Base-by-base conservation (phyloP, 2,888 invertebrate species). In the Caenorhabditis wallacei region DNA sequence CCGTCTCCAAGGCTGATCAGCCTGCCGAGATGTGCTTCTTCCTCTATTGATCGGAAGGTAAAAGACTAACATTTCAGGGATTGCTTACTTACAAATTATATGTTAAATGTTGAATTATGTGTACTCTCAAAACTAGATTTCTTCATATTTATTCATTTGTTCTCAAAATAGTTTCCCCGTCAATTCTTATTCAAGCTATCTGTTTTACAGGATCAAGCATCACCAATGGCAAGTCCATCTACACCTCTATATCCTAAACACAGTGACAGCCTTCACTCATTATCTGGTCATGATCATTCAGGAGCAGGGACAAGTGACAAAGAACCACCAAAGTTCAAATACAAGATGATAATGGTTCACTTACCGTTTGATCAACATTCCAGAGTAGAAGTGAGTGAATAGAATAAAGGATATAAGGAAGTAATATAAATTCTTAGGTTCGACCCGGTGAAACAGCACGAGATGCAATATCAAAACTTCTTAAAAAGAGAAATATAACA, bases 311-410 rank as follows among this genome's bases (percentile, higher is more conserved):
- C 40, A 37, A 61, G 72, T 22, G 75, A 79, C 26, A 40, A 51
- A 24, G 75, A 84, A n/a, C 71, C 59, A 11, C 64, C 64, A 2
- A 80, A 61, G 20, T 69, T 71, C 54, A 84, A 76, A 18, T 75
- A 79, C 74, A 84, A 85, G 59, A 78, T 91, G 71, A 87, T 92
- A 56, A 83, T 86, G 59, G 86, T 92, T 8, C 90, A 92, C 85
- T 84, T 92, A 56, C 92, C 92, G 16, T 92, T 92, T 72, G 89
- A 88, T 66, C 91, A 91, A 78, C 92, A 92, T 70, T 90, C 90
- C 11, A 88, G 86, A 57, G 82, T 91, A n/a, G 88, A 89, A 81
- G 89, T 90, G 7, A 53, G 72, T 46, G 8, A 10, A n/a, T 10
- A 43, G 16, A 43, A 43, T 43, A 13, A 2, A 16, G 11, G 11